phyloP scores from a whole-genome alignment of 2,113 vertebrate genomes.

The Oreochromis aureus region DNA sequence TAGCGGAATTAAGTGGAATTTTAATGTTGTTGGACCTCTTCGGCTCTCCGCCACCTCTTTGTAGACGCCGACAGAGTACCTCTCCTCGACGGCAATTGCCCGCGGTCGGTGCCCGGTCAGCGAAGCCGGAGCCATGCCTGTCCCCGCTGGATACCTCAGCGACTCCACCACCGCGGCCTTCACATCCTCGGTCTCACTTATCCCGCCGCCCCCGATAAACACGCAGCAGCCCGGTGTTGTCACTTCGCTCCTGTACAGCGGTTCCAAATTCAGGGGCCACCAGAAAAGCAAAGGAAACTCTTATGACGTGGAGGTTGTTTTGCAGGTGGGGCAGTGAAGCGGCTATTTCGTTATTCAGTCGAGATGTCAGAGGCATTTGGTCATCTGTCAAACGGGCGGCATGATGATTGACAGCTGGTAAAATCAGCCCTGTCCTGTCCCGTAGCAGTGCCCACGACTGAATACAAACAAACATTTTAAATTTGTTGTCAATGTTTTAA shows the following conservation, averaged over 20 bases:
- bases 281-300: constrained; percentile 99
- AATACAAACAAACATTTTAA: background rate
- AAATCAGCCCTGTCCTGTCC: constrained; percentile 34
- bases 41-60: background rate
- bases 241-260: constrained; percentile 94
- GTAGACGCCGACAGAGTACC: constrained; percentile 17
- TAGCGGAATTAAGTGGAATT: constrained; percentile 15
- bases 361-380: constrained; percentile 31
- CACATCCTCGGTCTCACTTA: constrained; percentile 82
- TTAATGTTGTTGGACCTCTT: constrained; percentile 35
- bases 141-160: constrained; percentile 83
- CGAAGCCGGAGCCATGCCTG: constrained; percentile 84
- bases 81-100: constrained; percentile 32
- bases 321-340: constrained; percentile 78
- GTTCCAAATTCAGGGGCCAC: constrained; percentile 93
- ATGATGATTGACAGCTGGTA: constrained; percentile 57
- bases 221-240: constrained; percentile 92
- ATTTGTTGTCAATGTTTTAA: background rate
- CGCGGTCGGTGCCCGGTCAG: constrained; percentile 55
- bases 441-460: background rate
- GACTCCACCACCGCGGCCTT: constrained; percentile 74
- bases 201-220: constrained; percentile 94
- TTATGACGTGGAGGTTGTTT: constrained; percentile 95
- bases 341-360: background rate
- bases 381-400: constrained; percentile 55